Base-by-base conservation (phyloP, 2,113 vertebrate genomes). In the Strix uralensis region DNA sequence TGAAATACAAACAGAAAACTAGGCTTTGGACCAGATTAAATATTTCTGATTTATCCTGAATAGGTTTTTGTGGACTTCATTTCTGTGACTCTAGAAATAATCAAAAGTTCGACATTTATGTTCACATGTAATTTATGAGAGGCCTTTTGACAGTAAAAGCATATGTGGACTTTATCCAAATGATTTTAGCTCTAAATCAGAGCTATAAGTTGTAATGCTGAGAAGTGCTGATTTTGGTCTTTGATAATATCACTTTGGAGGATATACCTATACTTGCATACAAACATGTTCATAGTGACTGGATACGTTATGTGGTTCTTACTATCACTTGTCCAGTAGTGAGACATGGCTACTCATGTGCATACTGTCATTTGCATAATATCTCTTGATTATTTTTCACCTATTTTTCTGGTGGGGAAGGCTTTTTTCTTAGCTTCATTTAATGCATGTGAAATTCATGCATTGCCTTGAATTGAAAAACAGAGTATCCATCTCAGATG, bases 401-500 rank as follows among this genome's bases (percentile, higher is more conserved):
- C 52, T 70, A 9, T 65, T 86, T 87, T 91, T 84, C 38, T 82
- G 22, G 1, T 27, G 54, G 9, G 18, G 19, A 52, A 81, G 20
- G 2, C 1, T 34, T 54, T 12, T 15, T 47, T 18, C 34, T 62
- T 88, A 66, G 26, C 32, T 91, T 94, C 12, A 59, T 90, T 88
- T 90, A 75, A 73, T 91, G 46, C 4, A 38, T 61, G 11, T 86
- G 80, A 88, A 94, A 92, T 83, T 74, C 58, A 40, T 75, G 49
- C 17, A 13, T 88, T 96, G 70, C 12, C 63, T 71, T 87, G 94
- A 96, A 78, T 73, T 92, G 81, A 74, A 92, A 96, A 96, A 34
- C 69, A 75, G 51, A 38, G 49, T 87, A 94, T 95, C 92, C 42
- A 80, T 92, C 90, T 98, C 81, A 72, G 79, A 38, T 94, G 97